These are phyloP conservation scores for Lepilemur ruficaudatus DNA, from an alignment of 2,797 vertebrate genomes.

Conservation along the genomic window DNA sequence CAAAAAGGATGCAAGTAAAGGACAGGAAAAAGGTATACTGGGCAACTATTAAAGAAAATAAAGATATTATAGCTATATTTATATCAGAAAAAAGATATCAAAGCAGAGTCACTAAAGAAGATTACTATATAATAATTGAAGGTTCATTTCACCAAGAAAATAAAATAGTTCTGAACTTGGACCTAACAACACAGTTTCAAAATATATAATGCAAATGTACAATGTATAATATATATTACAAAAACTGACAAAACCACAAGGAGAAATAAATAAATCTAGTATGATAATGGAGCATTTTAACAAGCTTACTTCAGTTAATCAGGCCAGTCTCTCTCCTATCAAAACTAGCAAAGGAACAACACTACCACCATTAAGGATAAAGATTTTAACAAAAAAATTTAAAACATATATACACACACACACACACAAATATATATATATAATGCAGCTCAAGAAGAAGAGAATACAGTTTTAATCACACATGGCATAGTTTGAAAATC, in stretches of 20 bases:
- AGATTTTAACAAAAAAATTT: not conserved
- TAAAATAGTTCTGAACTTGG: not conserved
- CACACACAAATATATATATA: too few relatives aligned
- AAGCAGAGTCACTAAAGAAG: not conserved
- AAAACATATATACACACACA: not conserved
- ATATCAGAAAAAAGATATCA: not conserved
- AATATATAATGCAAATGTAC: not conserved
- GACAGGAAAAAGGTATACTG: not conserved
- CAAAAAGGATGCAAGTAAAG: not conserved
- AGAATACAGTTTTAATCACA: not conserved
- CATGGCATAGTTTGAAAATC: not conserved
- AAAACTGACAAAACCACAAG: not conserved
- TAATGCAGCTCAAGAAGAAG: not conserved
- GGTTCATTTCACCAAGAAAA: not conserved
- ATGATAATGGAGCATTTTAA: not conserved
- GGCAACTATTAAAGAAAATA: not conserved
- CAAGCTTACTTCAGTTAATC: not conserved
- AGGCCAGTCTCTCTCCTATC: not conserved
- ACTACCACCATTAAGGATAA: not conserved
- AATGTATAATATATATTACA: not conserved
- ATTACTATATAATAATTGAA: not conserved
- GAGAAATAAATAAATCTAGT: not conserved
- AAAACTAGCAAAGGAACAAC: not conserved
- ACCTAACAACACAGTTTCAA: not conserved
- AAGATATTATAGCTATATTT: not conserved